Evolutionary conservation across 2,888 invertebrate species (phyloP), one percentile per base, ranked within the genome.

Genomic region (Escarpia spicata): DNA sequence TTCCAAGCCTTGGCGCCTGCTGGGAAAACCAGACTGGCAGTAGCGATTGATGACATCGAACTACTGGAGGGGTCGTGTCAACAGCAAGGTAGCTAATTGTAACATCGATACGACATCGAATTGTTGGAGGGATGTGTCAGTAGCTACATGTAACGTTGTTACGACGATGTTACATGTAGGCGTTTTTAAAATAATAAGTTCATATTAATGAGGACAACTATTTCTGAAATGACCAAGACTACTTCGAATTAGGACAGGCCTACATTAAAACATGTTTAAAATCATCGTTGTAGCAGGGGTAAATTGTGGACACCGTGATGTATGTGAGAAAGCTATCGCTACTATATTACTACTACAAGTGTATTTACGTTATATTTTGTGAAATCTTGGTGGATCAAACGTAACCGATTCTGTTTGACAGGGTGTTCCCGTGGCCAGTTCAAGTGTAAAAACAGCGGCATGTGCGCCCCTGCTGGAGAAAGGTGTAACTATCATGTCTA

Each of bases 21-120:
- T 3, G 44, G 60, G 26, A 92, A 92, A 15, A 31, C 89, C 31
- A 52, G 44, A 12, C 26, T 91, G 43, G 92, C 45, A 52, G 94
- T 94, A 26, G 95, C 95, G 3, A 58, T 96, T 90, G 96, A 96
- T 94, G 96, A 96, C 92, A 93, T 95, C 2, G 45, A 92, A 26
- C 91, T 95, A 2, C 91, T 94, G 37, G 92, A 93, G 3, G 95
- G 95, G 37, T 93, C 92, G 58, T 96, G 96, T 92, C 92, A 75
- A 4, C 92, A 94, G 9, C 93, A 94, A 90, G 94, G 95, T 95
- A 52, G 52, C 10, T 52, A 52, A 52, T 9, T 12, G 0, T 12
- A 12, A 52, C 52, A 15, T 52, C 0, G 52, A 0, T 52, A 52
- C 45, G 10, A 45, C 52, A 1, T 52, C 52, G 15, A 37, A 37